Base-by-base conservation (phyloP, 2,888 invertebrate species). In the Frankliniella intonsa region DNA sequence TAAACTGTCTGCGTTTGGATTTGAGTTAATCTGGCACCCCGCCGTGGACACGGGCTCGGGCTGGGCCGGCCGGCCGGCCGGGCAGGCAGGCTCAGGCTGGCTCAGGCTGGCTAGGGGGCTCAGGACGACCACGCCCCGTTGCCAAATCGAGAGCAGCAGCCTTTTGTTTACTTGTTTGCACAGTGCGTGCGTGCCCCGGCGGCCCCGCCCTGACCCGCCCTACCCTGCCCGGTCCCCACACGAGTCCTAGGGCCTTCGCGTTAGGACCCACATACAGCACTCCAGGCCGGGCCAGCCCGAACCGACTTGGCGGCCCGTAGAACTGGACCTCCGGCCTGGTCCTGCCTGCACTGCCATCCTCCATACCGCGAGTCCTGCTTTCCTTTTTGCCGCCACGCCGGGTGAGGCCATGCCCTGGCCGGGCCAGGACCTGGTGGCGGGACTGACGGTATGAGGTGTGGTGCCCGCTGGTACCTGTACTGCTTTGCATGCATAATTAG, bases 11-110 rank as follows among this genome's bases (percentile, higher is more conserved):
- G 62, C 17, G 38, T 38, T 38, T 38, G 62, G 62, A 62, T 62
- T 17, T 62, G 62, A 62, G 62, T 62, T 62, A 62, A 62, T 62
- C 62, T 38, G 62, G 62, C 62, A 62, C 62, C 62, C 62, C 62
- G 62, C 62, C 14, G 62, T 7, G 62, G 62, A 62, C 62, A 62
- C 62, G 17, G 55, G 14, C 55, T 17, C 55, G 55, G 55, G 55
- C 17, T 14, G 14, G 14, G 55, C 17, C 55, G 14, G 55, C 55
- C 55, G 55, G 55, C 55, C 55, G 17, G 55, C 11, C 55, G 55
- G 51, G 10, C 51, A 51, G 51, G 51, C 51, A 12, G 51, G 12
- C n/a, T n/a, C n/a, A n/a, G n/a, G n/a, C n/a, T n/a, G n/a, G n/a
- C n/a, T n/a, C n/a, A 38, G 38, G 38, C 38, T 2, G 2, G 38